A percentile compares a stretch with the other conserved stretches of the same genome.
Evolutionary conservation across 2,888 invertebrate species (phyloP).

Genomic region (Kuschelorhynchus macadamiae): DNA sequence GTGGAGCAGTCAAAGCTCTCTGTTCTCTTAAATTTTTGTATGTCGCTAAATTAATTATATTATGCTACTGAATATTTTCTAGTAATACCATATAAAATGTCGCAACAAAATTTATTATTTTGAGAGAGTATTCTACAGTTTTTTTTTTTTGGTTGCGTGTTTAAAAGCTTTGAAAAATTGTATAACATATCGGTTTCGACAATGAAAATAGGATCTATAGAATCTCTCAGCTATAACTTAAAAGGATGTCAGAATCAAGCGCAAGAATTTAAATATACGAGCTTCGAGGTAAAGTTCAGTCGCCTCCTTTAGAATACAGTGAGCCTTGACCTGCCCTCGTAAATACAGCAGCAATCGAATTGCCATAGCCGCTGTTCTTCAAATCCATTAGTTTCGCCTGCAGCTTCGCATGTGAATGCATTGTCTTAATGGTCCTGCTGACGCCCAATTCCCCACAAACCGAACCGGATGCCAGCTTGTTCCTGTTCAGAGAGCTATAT

Average conservation of each 20-base stretch:
- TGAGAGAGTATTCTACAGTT: no score
- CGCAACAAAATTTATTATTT: no score
- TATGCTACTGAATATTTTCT: no score
- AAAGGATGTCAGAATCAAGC: conserved; percentile 5
- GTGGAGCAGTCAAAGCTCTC: no score
- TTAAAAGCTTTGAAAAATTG: no score
- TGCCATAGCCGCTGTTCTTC: conserved; percentile 31
- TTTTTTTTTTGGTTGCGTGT: no score
- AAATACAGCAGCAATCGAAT: conserved; percentile 30
- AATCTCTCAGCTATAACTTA: no score
- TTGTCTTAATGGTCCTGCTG: conserved; percentile 41
- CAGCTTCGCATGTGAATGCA: conserved; percentile 38
- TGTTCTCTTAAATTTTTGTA: no score
- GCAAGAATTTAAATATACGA: background rate
- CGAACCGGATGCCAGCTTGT: conserved; percentile 36
- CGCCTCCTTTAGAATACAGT: conserved; percentile 8
- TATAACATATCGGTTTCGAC: no score
- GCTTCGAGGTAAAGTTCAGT: background rate
- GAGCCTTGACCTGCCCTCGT: conserved; percentile 31
- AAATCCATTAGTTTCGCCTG: conserved; percentile 38
- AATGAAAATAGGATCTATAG: no score
- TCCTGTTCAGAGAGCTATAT: conserved; percentile 23
- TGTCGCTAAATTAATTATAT: no score
- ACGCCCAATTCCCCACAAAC: conserved; percentile 37
- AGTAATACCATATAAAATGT: no score